Base-by-base conservation (phyloP, 2,113 vertebrate genomes). In the Diphyllodes magnificus region DNA sequence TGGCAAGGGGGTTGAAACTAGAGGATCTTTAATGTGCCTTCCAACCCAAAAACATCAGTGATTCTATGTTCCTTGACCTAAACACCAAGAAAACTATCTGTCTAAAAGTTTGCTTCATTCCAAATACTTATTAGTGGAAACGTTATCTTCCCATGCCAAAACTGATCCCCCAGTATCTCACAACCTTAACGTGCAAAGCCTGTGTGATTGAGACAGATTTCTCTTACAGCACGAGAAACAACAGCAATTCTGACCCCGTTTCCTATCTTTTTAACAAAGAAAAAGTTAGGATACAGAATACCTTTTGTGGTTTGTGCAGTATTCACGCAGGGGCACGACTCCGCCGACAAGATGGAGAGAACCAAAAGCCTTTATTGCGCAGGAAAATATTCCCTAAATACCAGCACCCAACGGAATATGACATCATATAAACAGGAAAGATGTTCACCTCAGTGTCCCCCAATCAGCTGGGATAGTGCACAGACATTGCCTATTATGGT, bases 221-320 rank as follows among this genome's bases (percentile, higher is more conserved):
- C 22, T 84, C 33, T 37, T 82, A 28, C 12, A 76, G 30, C 51
- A 10, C 0, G 0, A 78, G 71, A 80, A 79, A 33, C 44, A 68
- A 25, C 68, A 92, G 69, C 24, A 28, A 18, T 91, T 88, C 63
- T 93, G 72, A 51, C 70, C 53, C 37, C 7, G 15, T 91, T 90
- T 92, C 83, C 33, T 59, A 50, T 25, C 30, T 82, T 96, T 57
- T 73, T 79, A 66, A 76, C 61, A 5, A 70, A 45, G 54, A 60
- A 72, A n/a, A 59, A n/a, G 35, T 66, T 13, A 47, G 70, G 65
- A 40, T 89, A 35, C 39, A 94, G 45, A 90, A 72, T 60, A 54
- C 24, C 73, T 85, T 72, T 82, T 95, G 94, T 85, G 90, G 94
- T 96, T 95, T 37, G 37, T 37, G 37, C 37, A 37, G 37, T 37